Base-by-base conservation (phyloP, 2,797 vertebrate species). In the Enteromius trimaculatus region DNA sequence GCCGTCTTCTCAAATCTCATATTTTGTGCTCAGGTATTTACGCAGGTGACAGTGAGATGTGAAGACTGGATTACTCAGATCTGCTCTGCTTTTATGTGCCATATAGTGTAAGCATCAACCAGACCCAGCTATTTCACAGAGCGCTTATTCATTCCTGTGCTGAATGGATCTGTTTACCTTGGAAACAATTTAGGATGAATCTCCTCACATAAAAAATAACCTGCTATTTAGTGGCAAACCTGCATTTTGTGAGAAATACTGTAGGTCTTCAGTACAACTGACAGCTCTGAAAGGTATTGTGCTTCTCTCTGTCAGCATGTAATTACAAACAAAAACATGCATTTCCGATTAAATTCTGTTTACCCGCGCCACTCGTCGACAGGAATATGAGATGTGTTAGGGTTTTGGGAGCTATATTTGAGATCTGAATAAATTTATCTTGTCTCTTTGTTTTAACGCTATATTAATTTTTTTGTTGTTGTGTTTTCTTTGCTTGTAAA, bases 31-130 rank as follows among this genome's bases (percentile, higher is more conserved):
- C 51, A 83, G 68, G 80, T 85, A 79, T 83, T 86, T 88, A 77
- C 77, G 19, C 79, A 78, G 72, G 84, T 84, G 84, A 82, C 77
- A 79, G 81, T 84, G 42, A 84, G 71, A 51, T 70, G 71, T 42
- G 21, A 84, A 70, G 66, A 19, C 58, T 81, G 76, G 39, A 53
- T 77, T 84, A 84, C 71, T 82, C 60, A 55, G 79, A 80, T 81
- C 58, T 66, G 66, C 47, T 5, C 76, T 74, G 60, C 79, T 87
- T 86, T 86, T 80, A 86, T 86, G 70, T 84, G 70, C 81, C 86
- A 88, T 79, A 44, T 23, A 80, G 75, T 69, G 74, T 81, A 86
- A 65, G 81, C 82, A 82, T 83, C 86, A 86, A 75, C 83, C 71
- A 82, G 70, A 60, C 62, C 77, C 42, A 34, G 77, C 80, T 58